Base-by-base conservation (phyloP, 2,113 vertebrate species). In the Ptilonorhynchus violaceus region DNA sequence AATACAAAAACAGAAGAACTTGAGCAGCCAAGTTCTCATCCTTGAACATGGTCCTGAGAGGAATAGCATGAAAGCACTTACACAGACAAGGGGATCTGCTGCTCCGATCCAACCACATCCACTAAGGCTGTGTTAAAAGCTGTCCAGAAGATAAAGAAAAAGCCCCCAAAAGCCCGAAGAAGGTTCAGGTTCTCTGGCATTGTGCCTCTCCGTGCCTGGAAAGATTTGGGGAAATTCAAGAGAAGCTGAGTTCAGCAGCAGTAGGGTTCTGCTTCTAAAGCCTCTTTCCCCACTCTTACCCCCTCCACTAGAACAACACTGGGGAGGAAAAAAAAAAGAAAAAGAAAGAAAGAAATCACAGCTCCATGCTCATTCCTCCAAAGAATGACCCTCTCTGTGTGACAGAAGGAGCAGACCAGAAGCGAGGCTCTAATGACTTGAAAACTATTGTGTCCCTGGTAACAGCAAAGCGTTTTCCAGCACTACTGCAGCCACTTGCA, bases 61-160 rank as follows among this genome's bases (percentile, higher is more conserved):
- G 67, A 85, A 92, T 63, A 96, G 49, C 77, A 56, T 11, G 59
- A 94, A 95, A 94, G 74, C 92, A 99, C 99, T 99, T 98, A 99
- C 99, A 99, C 99, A 41, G 99, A 99, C 69, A 99, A 98, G 92
- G 99, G 99, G 96, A 99, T 99, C 98, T 99, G 99, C 97, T 99
- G 99, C 97, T 99, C 99, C 77, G 98, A 98, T 96, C 98, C 98
- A 96, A 97, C 98, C 97, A 98, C 98, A 89, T 97, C 97, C 92
- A 97, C 97, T 95, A 98, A 97, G 93, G 98, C 92, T 76, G 96
- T 91, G 95, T 97, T 98, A 35, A 98, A 97, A 97, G 98, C 98
- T 96, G 98, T 98, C 96, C 98, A 98, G 97, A 99, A 97, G 96
- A 99, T 74, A 81, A 98, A 89, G 79, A 98, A 97, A 96, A 95